These are phyloP conservation scores for Ispidina picta DNA, from an alignment of 2,797 vertebrate genomes.

Conservation along the genomic window DNA sequence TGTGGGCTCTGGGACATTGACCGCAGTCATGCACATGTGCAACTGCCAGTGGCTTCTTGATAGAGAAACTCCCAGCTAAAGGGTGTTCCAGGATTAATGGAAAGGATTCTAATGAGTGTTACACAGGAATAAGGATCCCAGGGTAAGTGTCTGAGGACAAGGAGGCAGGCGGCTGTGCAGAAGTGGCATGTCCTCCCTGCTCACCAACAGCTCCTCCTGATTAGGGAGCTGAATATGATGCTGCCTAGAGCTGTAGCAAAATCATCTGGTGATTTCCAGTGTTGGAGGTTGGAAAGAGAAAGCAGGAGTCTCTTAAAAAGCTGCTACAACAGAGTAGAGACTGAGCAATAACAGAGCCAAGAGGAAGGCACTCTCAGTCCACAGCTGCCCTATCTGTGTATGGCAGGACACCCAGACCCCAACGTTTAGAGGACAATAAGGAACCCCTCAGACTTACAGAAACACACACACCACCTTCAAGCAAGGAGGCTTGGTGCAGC, in stretches of 20 bases:
- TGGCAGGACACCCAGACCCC: not conserved
- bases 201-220: not conserved
- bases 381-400: not conserved
- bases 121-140: not conserved
- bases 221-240: not conserved
- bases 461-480: not conserved
- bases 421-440: not conserved
- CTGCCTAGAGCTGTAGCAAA: not conserved
- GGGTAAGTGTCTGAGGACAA: not conserved
- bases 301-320: not conserved
- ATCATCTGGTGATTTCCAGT: not conserved
- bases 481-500: not conserved
- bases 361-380: not conserved
- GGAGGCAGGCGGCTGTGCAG: fast-evolving
- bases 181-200: not conserved
- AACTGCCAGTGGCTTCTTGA: not conserved
- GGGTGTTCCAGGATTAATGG: not conserved
- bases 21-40: fast-evolving
- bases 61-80: fast-evolving
- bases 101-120: not conserved
- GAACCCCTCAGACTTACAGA: not conserved
- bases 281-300: not conserved
- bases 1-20: not conserved
- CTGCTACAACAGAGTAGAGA: not conserved
- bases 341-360: not conserved